A percentile compares a stretch with the other conserved stretches of the same genome.
These are phyloP conservation scores for Zaprionus nigranus DNA, from an alignment of 1,140 invertebrate genomes.

Conservation along the genomic window DNA sequence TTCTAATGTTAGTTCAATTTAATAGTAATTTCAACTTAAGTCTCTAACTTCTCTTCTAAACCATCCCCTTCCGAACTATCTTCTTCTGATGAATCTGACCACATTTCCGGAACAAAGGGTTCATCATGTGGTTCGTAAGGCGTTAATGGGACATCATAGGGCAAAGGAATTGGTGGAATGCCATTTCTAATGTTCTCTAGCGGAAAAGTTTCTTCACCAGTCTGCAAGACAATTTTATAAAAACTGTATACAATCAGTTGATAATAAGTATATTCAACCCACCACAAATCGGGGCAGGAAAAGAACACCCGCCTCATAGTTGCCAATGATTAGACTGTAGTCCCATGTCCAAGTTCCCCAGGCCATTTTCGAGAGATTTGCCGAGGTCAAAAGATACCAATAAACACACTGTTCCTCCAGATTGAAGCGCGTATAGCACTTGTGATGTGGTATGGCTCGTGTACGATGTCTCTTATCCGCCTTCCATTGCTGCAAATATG, in stretches of 20 bases:
- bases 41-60: too few species aligned
- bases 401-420: conserved; percentile 88
- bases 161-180: conserved; percentile 87
- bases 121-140: conserved; percentile 87
- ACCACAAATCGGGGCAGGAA: conserved; percentile 28
- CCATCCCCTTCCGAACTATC: too few species aligned
- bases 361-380: conserved; percentile 97
- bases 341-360: conserved; percentile 88
- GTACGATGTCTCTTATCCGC: conserved; percentile 88
- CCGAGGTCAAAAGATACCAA: conserved; percentile 94
- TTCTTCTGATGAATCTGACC: too few species aligned
- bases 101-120: conserved; percentile 84
- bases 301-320: conserved; percentile 20
- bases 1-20: not conserved
- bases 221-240: conserved; percentile 27
- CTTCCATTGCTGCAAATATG: conserved; percentile 93
- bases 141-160: conserved; percentile 90
- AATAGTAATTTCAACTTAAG: too few species aligned
- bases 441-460: conserved; percentile 95
- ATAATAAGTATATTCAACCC: not conserved
- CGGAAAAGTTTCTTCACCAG: conserved; percentile 66
- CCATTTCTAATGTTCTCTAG: conserved; percentile 78
- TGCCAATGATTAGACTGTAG: not conserved
- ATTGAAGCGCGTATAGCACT: conserved; percentile 91
- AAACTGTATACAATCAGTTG: not conserved